phyloP scores from a whole-genome alignment of 2,888 invertebrate genomes.

The Eupithecia dodoneata region DNA sequence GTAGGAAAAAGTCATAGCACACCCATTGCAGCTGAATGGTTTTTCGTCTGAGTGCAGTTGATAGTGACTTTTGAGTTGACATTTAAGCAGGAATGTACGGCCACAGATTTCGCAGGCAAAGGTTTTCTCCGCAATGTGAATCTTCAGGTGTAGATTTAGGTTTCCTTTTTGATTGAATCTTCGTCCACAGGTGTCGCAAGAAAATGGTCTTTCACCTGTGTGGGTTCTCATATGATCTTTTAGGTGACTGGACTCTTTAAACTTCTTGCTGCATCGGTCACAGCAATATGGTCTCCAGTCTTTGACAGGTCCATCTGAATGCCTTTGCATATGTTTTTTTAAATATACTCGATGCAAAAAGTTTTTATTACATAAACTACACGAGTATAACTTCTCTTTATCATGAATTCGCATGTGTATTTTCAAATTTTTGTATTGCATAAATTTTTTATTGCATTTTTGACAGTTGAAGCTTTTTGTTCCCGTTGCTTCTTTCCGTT shows the following conservation, averaged over 20 bases:
- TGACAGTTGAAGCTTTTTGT: conserved; percentile 1
- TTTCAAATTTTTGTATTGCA: conserved; percentile 8
- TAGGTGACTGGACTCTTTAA: conserved; percentile 3
- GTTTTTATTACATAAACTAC: conserved; percentile 6
- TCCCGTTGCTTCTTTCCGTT: neutral
- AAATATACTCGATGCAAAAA: conserved; percentile 8
- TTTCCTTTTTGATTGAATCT: conserved; percentile 17
- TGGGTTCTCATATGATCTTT: conserved; percentile 19
- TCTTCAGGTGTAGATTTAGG: conserved; percentile 13
- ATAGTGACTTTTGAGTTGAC: conserved; percentile 12
- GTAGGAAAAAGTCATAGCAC: conserved; percentile 18
- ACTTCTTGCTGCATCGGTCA: conserved; percentile 21
- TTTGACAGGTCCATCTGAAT: neutral
- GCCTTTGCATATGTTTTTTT: conserved; percentile 11
- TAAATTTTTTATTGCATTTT: conserved; percentile 17
- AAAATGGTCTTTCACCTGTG: conserved; percentile 14
- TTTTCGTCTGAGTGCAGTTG: conserved; percentile 7
- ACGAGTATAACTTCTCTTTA: conserved; percentile 10
- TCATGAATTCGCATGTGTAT: conserved; percentile 20
- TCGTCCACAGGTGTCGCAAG: conserved; percentile 19
- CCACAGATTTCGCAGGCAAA: conserved; percentile 24
- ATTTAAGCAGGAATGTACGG: conserved; percentile 16
- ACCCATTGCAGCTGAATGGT: conserved; percentile 12
- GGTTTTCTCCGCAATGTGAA: conserved; percentile 20
- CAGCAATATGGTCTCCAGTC: conserved; percentile 15